phyloP scores from a whole-genome alignment of 2,888 invertebrate species.

The Tetramorium bicarinatum region DNA sequence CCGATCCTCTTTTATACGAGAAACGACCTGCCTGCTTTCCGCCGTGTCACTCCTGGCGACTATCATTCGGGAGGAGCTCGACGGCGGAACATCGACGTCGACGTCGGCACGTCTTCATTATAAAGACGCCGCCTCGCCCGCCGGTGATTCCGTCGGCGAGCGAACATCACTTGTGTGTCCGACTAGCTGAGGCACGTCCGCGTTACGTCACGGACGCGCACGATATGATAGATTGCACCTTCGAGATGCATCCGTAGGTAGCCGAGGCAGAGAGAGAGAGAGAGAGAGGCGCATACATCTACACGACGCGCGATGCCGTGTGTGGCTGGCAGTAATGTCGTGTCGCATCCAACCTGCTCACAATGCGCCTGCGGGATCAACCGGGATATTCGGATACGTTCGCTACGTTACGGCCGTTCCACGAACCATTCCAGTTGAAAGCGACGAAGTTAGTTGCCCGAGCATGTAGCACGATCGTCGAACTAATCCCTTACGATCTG shows the following conservation, averaged over 20 bases:
- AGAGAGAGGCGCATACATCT: not conserved
- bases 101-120: constrained; percentile 66
- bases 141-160: constrained; percentile 61
- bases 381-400: constrained; percentile 31
- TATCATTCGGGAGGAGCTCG: constrained; percentile 51
- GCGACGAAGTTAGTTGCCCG: constrained; percentile 47
- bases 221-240: constrained; percentile 52
- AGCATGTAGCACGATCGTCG: constrained; percentile 39
- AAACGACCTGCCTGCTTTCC: constrained; percentile 25
- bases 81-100: constrained; percentile 64
- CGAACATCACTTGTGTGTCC: constrained; percentile 41
- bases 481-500: constrained; percentile 50
- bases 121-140: constrained; percentile 48
- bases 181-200: constrained; percentile 54
- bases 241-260: constrained; percentile 25
- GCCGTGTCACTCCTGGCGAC: constrained; percentile 43
- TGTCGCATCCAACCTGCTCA: constrained; percentile 15
- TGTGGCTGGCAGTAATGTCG: not conserved
- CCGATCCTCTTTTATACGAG: not conserved
- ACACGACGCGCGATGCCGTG: not conserved
- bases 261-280: not conserved
- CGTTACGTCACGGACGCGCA: constrained; percentile 37
- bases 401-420: constrained; percentile 14
- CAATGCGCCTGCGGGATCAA: constrained; percentile 47
- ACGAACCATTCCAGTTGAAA: constrained; percentile 27